Evolutionary conservation across 2,888 invertebrate species (phyloP), one percentile per base, ranked within the genome.

Genomic region (Hirudinaria manillensis): DNA sequence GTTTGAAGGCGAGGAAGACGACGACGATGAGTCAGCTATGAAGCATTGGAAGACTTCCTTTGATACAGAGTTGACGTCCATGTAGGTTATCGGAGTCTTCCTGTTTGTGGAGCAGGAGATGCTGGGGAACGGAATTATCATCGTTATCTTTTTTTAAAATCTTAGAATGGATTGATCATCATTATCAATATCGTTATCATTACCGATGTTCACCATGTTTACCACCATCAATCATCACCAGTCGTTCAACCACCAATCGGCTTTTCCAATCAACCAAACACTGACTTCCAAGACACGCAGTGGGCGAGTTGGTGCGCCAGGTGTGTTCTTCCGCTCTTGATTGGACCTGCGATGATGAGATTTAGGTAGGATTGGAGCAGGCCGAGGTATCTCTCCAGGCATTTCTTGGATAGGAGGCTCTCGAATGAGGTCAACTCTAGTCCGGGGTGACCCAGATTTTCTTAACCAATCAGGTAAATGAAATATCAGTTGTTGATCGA

Each of bases 301-400:
- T 97, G 94, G 0, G 97, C 97, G 73, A 99, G 87, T 83, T 94
- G 92, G 36, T 93, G 92, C 13, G 97, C 97, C 79, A 98, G 87
- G 85, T 95, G 96, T 0, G 95, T 95, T 86, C 99, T 98, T 27
- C 98, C 96, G 0, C 96, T 97, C 68, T 97, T 97, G 82, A 92
- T 92, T 0, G 97, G 96, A 0, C 98, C 98, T 86, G 95, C 96
- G 24, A 99, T 87, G 79, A 99, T 96, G 77, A 99, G 90, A 70
- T 97, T 88, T 34, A 95, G 89, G 85, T 97, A 95, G 83, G 97
- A 96, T 73, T 92, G 90, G 78, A 99, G 87, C 75, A 96, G 87
- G n/a, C 91, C 90, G 71, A 93, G 90, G 82, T 93, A 61, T 24
- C 72, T 72, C 32, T 72, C 72, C 13, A 72, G 32, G 55, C 45